Evolutionary conservation across 2,797 vertebrate genomes (phyloP).

Genomic region (Aeoliscus strigatus): DNA sequence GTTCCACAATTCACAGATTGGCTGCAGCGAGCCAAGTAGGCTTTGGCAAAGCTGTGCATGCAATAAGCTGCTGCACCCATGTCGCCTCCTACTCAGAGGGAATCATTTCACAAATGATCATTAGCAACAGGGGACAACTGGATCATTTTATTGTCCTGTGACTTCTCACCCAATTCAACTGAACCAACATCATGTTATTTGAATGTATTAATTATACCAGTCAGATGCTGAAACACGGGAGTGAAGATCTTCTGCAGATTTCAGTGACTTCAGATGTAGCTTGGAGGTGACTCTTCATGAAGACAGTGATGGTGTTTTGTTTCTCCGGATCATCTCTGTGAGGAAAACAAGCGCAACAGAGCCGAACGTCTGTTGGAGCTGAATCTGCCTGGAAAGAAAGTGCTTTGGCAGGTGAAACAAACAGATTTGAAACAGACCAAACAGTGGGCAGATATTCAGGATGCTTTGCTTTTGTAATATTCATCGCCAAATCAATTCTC

Average conservation of each 20-base stretch:
- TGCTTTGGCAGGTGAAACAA: conserved; percentile 27
- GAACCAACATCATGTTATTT: not conserved
- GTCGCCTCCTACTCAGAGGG: conserved; percentile 51
- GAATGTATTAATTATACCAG: too few species aligned
- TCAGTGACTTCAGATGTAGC: too few species aligned
- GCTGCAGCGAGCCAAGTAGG: conserved; percentile 33
- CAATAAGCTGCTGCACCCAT: conserved; percentile 41
- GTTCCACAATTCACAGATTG: conserved; percentile 55
- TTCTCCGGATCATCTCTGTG: too few species aligned
- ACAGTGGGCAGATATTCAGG: conserved; percentile 5
- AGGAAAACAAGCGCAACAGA: too few species aligned
- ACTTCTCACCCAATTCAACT: conserved; percentile 9
- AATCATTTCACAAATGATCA: conserved; percentile 37
- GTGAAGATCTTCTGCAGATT: too few species aligned
- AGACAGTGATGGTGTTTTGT: too few species aligned
- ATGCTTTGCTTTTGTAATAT: conserved; percentile 13
- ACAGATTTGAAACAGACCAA: conserved; percentile 18
- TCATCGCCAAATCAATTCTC: conserved; percentile 15
- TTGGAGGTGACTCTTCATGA: too few species aligned
- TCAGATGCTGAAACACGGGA: rapidly evolving
- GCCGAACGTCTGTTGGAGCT: too few species aligned
- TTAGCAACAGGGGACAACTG: conserved; percentile 13
- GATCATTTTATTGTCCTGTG: conserved; percentile 10
- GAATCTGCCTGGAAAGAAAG: conserved; percentile 16
- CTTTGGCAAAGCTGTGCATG: conserved; percentile 47